Conservation (phyloP, 2,888 invertebrate genomes). For the Nephrotoma flavescens region DNA sequence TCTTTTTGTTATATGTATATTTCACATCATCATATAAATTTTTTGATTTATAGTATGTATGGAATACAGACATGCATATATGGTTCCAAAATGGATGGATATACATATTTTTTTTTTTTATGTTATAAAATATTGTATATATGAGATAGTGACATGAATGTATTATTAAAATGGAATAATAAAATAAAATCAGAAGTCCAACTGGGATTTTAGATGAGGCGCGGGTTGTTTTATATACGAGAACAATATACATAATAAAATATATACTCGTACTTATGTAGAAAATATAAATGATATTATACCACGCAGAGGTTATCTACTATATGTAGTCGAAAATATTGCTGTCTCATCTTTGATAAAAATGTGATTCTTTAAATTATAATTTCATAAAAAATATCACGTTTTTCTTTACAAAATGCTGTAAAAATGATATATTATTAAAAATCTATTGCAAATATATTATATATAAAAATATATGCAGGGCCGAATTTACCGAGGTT, state of each 20-base stretch:
- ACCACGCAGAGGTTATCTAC: slow-evolving; percentile 3
- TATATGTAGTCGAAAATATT: neutral
- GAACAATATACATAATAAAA: neutral
- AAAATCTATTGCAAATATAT: neutral
- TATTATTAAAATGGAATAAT: neutral
- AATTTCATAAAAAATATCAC: neutral
- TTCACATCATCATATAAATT: neutral
- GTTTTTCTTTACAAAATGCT: neutral
- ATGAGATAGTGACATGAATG: slow-evolving; percentile 2
- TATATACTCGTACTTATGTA: neutral
- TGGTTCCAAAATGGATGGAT: neutral
- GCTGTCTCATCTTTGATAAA: neutral
- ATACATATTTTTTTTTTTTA: neutral
- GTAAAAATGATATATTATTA: neutral
- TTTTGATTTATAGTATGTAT: neutral
- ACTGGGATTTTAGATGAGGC: slow-evolving; percentile 1
- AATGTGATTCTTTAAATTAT: neutral
- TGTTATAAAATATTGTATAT: neutral
- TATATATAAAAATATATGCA: neutral
- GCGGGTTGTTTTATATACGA: neutral
- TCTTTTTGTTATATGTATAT: neutral
- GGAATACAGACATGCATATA: neutral
- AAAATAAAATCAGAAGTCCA: neutral
- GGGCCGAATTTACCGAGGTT: too few species aligned
- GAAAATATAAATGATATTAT: neutral